These are phyloP conservation scores for Haliclystus octoradiatus DNA, from an alignment of 30 jellyfish, hydroid and myxozoan genomes.

Conservation along the genomic window DNA sequence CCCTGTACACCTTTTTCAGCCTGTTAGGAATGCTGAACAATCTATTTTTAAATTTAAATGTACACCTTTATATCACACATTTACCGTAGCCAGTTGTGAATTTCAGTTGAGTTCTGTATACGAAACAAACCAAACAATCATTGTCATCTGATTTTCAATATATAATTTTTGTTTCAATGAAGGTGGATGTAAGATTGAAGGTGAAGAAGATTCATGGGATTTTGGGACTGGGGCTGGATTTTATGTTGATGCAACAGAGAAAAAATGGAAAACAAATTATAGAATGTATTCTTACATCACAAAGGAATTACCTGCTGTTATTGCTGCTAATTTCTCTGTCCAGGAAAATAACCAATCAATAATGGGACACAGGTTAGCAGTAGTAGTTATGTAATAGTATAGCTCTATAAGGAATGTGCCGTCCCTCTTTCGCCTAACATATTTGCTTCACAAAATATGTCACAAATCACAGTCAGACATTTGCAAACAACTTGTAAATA, in stretches of 20 bases:
- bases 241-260: slow-evolving; percentile 94
- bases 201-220: slow-evolving; percentile 87
- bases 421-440: no score
- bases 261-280: slow-evolving; percentile 77
- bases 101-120: background rate
- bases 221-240: slow-evolving; percentile 96
- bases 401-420: no score
- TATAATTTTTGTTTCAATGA: background rate
- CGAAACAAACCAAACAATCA: background rate
- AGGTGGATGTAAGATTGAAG: slow-evolving; percentile 87
- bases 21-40: no score
- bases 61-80: no score
- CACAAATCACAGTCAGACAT: no score
- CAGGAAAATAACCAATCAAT: slow-evolving; percentile 60
- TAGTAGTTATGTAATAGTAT: no score
- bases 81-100: no score
- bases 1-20: no score
- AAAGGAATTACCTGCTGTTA: slow-evolving; percentile 60
- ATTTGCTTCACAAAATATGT: no score
- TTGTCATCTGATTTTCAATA: background rate
- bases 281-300: slow-evolving; percentile 87
- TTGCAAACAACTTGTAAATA: no score
- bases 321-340: slow-evolving; percentile 62
- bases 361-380: slow-evolving; percentile 66
- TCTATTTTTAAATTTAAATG: no score